A percentile compares a stretch with the other conserved stretches of the same genome.
These are phyloP conservation scores for Lepidochrysops patricia DNA, from an alignment of 2,888 invertebrate species.

Conservation along the genomic window DNA sequence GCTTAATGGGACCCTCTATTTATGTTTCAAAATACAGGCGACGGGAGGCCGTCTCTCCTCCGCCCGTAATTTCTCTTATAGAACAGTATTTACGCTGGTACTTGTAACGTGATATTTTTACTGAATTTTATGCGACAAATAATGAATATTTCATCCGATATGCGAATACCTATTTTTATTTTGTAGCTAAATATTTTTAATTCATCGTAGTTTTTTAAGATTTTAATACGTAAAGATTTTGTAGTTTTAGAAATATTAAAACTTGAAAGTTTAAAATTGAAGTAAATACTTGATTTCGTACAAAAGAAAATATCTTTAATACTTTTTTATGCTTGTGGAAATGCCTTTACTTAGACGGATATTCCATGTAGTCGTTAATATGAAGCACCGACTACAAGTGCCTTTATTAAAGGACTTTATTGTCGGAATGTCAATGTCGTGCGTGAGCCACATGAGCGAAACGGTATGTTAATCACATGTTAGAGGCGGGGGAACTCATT, in stretches of 20 bases:
- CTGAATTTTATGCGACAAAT: background rate
- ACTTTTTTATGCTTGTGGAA: too few species aligned
- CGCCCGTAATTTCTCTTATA: slow-evolving; percentile 27
- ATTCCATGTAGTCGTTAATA: too few species aligned
- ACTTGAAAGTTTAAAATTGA: too few species aligned
- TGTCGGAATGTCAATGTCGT: background rate
- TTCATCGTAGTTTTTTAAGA: background rate
- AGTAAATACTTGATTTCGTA: too few species aligned
- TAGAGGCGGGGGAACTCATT: background rate
- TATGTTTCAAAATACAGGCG: slow-evolving; percentile 53
- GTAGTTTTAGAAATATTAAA: too few species aligned
- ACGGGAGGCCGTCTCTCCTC: slow-evolving; percentile 40
- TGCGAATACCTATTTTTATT: background rate
- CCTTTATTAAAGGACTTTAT: background rate
- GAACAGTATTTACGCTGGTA: slow-evolving; percentile 22
- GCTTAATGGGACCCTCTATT: slow-evolving; percentile 55
- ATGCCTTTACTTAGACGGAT: background rate
- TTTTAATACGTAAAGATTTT: too few species aligned
- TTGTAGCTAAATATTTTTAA: too few species aligned
- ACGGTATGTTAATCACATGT: background rate
- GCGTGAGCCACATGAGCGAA: background rate
- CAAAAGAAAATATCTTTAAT: too few species aligned
- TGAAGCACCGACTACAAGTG: too few species aligned
- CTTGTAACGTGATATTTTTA: slow-evolving; percentile 5
- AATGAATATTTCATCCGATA: background rate